Evolutionary conservation across 30 jellyfish, hydroid and myxozoan species (phyloP).

Genomic region (Catostylus mosaicus): DNA sequence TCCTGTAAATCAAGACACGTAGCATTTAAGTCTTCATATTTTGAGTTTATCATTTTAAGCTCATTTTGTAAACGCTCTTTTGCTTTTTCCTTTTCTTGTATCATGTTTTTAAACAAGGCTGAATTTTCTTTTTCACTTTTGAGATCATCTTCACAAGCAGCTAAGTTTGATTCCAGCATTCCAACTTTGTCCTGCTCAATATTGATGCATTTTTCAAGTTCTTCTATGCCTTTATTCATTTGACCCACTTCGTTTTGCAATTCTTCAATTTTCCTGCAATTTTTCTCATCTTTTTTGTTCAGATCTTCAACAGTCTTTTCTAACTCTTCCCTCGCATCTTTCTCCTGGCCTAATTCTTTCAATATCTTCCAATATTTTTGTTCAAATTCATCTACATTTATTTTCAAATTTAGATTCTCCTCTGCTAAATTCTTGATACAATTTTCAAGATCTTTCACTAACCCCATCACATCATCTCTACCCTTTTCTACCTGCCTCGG

Average conservation of each 20-base stretch:
- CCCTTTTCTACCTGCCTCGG: neutral
- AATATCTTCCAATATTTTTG: neutral
- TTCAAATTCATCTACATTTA: conserved; percentile 15
- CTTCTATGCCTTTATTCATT: neutral
- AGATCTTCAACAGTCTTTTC: conserved; percentile 1
- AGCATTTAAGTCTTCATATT: neutral
- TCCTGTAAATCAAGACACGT: neutral
- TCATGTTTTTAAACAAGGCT: conserved; percentile 9
- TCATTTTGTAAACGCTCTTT: conserved; percentile 24
- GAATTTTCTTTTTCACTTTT: conserved; percentile 35
- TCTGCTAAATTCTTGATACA: neutral
- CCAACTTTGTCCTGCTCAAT: neutral
- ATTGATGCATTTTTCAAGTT: neutral
- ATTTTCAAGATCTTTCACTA: neutral
- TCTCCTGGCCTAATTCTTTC: conserved; percentile 1
- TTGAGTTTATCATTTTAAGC: neutral
- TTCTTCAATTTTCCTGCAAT: neutral
- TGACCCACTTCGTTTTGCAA: conserved; percentile 3
- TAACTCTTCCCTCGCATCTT: neutral
- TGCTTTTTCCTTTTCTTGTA: conserved; percentile 11
- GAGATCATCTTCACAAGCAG: neutral
- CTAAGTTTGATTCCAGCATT: neutral
- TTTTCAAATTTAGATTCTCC: neutral
- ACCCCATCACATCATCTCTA: neutral
- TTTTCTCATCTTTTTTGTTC: conserved; percentile 1